These are phyloP conservation scores for Sciurus vulgaris DNA, from an alignment of 2,797 vertebrate species.

Conservation along the genomic window DNA sequence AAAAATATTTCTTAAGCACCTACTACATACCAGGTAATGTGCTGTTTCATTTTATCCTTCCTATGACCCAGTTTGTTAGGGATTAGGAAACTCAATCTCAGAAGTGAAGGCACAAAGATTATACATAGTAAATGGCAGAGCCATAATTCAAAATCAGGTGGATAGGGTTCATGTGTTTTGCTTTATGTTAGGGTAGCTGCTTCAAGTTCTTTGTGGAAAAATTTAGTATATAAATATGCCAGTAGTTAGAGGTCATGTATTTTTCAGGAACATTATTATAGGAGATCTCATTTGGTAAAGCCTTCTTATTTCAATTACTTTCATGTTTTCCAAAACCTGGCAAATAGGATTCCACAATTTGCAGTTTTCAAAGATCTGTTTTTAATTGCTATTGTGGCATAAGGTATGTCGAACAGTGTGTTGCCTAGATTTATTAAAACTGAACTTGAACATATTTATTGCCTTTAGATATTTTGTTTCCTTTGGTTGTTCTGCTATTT, in stretches of 20 bases:
- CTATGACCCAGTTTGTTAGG: conserved; percentile 57
- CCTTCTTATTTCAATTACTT: conserved; percentile 65
- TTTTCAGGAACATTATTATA: conserved; percentile 71
- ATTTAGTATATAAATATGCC: conserved; percentile 43
- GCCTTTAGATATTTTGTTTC: conserved; percentile 61
- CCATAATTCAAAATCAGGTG: conserved; percentile 67
- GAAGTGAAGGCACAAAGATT: conserved; percentile 70
- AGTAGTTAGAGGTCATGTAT: conserved; percentile 66
- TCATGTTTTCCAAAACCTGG: conserved; percentile 66
- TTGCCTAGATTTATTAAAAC: conserved; percentile 72
- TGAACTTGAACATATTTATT: conserved; percentile 64
- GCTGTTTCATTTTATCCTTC: conserved; percentile 64
- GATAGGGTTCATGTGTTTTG: conserved; percentile 66
- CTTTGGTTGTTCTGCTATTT: conserved; percentile 69
- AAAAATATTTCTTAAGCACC: conserved; percentile 65
- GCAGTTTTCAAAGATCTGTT: conserved; percentile 64
- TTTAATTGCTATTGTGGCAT: conserved; percentile 67
- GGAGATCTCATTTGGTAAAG: conserved; percentile 64
- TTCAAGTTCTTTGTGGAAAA: conserved; percentile 71
- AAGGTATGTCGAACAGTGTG: conserved; percentile 48
- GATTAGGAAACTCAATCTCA: conserved; percentile 66
- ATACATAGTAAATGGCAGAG: conserved; percentile 68
- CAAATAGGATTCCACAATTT: conserved; percentile 68
- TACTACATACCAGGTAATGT: conserved; percentile 60
- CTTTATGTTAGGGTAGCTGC: conserved; percentile 65